Percentiles rank a stretch among this genome's conserved stretches.
phyloP scores from a whole-genome alignment of 2,797 vertebrate genomes.

The Sphenodon punctatus region DNA sequence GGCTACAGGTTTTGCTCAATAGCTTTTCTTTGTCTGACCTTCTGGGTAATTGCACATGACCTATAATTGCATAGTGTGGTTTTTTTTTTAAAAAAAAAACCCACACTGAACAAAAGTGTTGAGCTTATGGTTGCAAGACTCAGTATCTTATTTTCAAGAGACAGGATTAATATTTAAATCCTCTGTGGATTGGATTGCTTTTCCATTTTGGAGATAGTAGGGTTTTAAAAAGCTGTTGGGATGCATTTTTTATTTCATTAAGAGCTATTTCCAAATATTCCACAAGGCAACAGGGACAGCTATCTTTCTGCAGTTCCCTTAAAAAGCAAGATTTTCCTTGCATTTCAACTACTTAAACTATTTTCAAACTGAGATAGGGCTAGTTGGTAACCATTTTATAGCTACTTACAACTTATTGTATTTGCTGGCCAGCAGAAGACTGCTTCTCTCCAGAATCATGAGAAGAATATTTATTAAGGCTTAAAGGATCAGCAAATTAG shows the following conservation, averaged over 20 bases:
- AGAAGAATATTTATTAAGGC: slow-evolving; percentile 9
- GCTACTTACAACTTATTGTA: not conserved
- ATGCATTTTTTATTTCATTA: not conserved
- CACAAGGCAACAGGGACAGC: not conserved
- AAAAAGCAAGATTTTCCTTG: not conserved
- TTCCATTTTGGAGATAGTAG: not conserved
- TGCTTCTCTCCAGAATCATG: slow-evolving; percentile 4
- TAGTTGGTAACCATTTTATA: not conserved
- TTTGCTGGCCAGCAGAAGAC: not conserved
- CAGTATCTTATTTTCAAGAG: slow-evolving; percentile 1
- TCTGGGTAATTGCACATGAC: slow-evolving; percentile 22
- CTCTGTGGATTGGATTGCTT: not conserved
- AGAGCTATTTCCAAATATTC: not conserved
- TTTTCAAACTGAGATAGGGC: not conserved
- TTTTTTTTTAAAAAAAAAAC: slow-evolving; percentile 6
- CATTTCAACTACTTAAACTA: not conserved
- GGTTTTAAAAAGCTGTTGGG: not conserved
- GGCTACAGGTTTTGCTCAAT: slow-evolving; percentile 6
- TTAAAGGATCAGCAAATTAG: not conserved
- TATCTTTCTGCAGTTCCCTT: not conserved
- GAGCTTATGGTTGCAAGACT: not conserved
- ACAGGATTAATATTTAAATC: slow-evolving; percentile 20
- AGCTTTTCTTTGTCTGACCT: slow-evolving; percentile 34
- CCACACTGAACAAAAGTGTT: not conserved
- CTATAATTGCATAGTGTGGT: not conserved